Conservation (phyloP, 2,113 vertebrate species). For the Thymallus thymallus region DNA sequence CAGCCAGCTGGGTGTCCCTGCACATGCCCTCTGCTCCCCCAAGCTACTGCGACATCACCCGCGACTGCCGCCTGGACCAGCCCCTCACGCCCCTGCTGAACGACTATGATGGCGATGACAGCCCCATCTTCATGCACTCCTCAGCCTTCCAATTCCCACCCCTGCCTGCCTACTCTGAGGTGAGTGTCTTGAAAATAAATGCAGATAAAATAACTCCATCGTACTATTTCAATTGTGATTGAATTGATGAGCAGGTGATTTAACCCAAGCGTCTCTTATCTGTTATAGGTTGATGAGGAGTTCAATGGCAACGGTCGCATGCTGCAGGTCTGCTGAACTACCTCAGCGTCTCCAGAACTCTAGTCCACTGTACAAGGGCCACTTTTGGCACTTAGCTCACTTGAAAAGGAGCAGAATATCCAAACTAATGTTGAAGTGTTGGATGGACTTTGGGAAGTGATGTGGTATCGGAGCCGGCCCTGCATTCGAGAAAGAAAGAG, state of each 20-base stretch:
- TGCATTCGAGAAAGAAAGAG: neutral
- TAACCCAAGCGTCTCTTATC: neutral
- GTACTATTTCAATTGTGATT: neutral
- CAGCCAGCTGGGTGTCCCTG: conserved; percentile 91
- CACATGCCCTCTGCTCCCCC: conserved; percentile 82
- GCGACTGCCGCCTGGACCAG: conserved; percentile 84
- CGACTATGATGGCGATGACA: conserved; percentile 82
- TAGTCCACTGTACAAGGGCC: conserved; percentile 32
- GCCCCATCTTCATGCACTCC: conserved; percentile 90
- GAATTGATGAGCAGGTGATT: neutral
- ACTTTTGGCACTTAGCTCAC: conserved; percentile 45
- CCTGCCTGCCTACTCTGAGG: conserved; percentile 85
- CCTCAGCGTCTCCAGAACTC: neutral
- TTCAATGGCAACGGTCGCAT: conserved; percentile 60
- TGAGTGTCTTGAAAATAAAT: conserved; percentile 57
- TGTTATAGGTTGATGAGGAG: conserved; percentile 67
- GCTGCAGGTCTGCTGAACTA: conserved; percentile 71
- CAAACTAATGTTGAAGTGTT: conserved; percentile 18
- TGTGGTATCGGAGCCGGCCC: neutral
- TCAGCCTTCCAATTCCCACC: conserved; percentile 83
- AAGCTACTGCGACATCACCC: conserved; percentile 83
- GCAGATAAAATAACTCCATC: neutral
- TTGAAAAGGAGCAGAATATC: conserved; percentile 24
- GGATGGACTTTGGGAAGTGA: conserved; percentile 19
- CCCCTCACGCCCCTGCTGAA: conserved; percentile 88